phyloP scores from a whole-genome alignment of 2,113 vertebrate genomes.

The Poeciliopsis turrubarensis region DNA sequence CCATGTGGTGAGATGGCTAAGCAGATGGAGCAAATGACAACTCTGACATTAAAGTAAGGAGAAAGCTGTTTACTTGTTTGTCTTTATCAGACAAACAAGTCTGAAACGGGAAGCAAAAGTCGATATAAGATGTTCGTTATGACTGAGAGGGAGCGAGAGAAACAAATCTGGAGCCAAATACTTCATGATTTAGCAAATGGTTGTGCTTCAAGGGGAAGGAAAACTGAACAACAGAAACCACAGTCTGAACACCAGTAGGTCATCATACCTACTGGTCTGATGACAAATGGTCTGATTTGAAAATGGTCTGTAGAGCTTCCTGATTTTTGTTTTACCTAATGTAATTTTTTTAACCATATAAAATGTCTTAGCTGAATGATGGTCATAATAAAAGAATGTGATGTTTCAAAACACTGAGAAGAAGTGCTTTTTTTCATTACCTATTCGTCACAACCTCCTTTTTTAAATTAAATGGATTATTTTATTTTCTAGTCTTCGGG shows the following conservation, averaged over 20 bases:
- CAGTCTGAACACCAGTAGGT: neutral
- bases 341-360: too few species aligned
- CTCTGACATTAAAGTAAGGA: neutral
- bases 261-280: too few species aligned
- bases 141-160: neutral
- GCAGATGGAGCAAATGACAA: conserved; percentile 1
- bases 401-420: too few species aligned
- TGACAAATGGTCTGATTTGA: too few species aligned
- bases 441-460: neutral
- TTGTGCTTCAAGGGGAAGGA: neutral
- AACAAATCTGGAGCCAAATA: neutral
- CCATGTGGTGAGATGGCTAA: neutral
- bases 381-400: neutral
- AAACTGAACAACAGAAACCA: neutral
- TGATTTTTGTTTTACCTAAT: too few species aligned
- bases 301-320: too few species aligned
- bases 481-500: neutral
- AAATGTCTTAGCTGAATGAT: neutral
- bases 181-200: conserved; percentile 7
- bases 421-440: neutral
- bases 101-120: neutral
- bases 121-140: neutral
- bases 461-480: neutral
- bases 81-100: neutral
- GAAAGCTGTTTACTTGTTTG: conserved; percentile 2